These are phyloP conservation scores for Atrina japonica DNA, from an alignment of 2,888 invertebrate species.

Conservation along the genomic window DNA sequence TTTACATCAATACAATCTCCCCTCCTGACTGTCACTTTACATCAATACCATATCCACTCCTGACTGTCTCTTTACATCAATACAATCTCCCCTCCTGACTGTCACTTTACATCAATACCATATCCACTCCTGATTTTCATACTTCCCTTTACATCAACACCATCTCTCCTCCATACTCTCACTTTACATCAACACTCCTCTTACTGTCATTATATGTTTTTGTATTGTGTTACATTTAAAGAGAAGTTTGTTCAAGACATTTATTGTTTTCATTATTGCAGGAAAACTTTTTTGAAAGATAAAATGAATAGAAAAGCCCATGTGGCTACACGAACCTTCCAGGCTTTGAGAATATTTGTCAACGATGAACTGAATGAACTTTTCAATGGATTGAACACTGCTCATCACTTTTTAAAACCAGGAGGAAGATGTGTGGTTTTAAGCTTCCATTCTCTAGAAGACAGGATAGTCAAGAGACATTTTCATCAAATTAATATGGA, in stretches of 20 bases:
- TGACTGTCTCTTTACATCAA: too few species aligned
- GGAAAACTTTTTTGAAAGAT: conserved; percentile 84
- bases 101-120: too few species aligned
- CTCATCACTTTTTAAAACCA: conserved; percentile 87
- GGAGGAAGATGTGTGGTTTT: conserved; percentile 91
- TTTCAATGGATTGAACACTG: conserved; percentile 91
- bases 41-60: too few species aligned
- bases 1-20: too few species aligned
- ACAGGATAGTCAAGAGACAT: conserved; percentile 95
- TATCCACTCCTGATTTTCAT: too few species aligned
- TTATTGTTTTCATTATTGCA: too few species aligned
- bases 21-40: too few species aligned
- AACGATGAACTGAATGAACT: conserved; percentile 98
- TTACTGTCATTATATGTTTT: neutral
- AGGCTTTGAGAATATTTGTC: conserved; percentile 96
- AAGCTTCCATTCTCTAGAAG: conserved; percentile 96
- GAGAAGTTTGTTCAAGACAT: too few species aligned
- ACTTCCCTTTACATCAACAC: too few species aligned
- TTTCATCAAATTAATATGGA: conserved; percentile 82
- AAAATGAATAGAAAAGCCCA: conserved; percentile 89
- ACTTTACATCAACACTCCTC: too few species aligned
- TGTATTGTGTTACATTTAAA: conserved; percentile 15
- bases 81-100: too few species aligned
- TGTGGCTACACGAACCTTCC: conserved; percentile 94
- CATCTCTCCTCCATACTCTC: too few species aligned